Evolutionary conservation across 2,797 vertebrate species (phyloP).

Genomic region (Falco concolor): DNA sequence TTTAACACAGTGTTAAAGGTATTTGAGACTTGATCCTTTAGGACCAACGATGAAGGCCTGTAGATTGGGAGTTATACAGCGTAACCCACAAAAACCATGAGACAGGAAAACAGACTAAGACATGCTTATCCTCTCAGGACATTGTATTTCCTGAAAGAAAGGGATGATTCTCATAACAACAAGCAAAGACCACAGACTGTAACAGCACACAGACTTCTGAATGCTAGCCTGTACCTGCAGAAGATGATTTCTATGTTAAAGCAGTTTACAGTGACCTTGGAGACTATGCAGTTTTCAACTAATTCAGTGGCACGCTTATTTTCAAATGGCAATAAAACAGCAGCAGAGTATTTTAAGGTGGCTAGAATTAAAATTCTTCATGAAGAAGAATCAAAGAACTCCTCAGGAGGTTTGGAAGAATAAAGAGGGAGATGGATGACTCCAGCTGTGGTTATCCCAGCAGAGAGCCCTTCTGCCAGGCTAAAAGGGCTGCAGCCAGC

Average conservation of each 20-base stretch:
- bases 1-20: not conserved
- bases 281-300: not conserved
- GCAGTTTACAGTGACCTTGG: not conserved
- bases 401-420: not conserved
- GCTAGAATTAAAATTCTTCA: not conserved
- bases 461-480: not conserved
- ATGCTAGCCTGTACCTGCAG: not conserved
- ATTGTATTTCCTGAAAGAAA: not conserved
- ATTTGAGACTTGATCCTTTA: not conserved
- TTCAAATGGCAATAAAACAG: not conserved
- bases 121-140: not conserved
- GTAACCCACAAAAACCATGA: slow-evolving; percentile 10
- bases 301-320: not conserved
- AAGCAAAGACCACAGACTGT: slow-evolving; percentile 25
- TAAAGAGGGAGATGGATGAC: not conserved
- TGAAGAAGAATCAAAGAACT: not conserved
- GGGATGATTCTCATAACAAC: not conserved
- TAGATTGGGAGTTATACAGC: not conserved
- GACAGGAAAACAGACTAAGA: slow-evolving; percentile 18
- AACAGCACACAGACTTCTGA: not conserved
- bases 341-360: not conserved
- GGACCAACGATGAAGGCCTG: not conserved
- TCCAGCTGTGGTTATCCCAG: not conserved
- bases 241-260: not conserved
- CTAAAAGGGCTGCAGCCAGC: not conserved